Evolutionary conservation across 2,113 vertebrate species (phyloP).

Genomic region (Otolemur garnettii): DNA sequence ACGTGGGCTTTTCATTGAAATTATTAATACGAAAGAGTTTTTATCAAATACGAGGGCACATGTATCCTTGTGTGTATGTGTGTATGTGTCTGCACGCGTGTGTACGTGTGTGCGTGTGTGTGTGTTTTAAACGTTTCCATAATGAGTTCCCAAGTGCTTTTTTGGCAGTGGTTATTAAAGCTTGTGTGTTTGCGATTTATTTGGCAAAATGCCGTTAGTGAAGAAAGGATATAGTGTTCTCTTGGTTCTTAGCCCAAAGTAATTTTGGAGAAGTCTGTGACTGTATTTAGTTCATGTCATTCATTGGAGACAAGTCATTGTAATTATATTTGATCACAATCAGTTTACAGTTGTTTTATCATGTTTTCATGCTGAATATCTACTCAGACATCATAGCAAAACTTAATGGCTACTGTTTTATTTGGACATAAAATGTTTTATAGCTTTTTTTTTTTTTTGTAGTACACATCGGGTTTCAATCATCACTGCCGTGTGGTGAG

Average conservation of each 20-base stretch:
- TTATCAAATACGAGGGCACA: conserved; percentile 57
- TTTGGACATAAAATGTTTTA: conserved; percentile 91
- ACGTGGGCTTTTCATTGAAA: conserved; percentile 45
- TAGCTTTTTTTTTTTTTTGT: conserved; percentile 82
- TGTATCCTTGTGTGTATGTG: background rate
- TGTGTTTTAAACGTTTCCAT: conserved; percentile 87
- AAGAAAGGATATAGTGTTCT: conserved; percentile 90
- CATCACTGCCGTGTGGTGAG: conserved; percentile 84
- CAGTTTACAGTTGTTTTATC: conserved; percentile 90
- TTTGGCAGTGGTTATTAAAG: conserved; percentile 90
- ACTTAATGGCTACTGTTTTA: conserved; percentile 92
- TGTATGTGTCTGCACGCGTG: no score
- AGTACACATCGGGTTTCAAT: conserved; percentile 90
- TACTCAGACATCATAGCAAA: conserved; percentile 89
- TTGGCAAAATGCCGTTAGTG: conserved; percentile 89
- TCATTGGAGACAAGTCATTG: conserved; percentile 89
- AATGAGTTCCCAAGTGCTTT: conserved; percentile 91
- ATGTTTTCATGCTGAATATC: conserved; percentile 89
- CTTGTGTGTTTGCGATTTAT: conserved; percentile 89
- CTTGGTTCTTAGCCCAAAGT: conserved; percentile 91
- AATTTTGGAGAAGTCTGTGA: conserved; percentile 90
- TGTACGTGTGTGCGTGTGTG: background rate
- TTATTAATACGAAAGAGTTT: conserved; percentile 63
- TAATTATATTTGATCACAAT: conserved; percentile 91
- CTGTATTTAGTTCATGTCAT: conserved; percentile 89